Evolutionary conservation across 1,140 invertebrate genomes (phyloP).

Genomic region (Temnothorax curvispinosus): DNA sequence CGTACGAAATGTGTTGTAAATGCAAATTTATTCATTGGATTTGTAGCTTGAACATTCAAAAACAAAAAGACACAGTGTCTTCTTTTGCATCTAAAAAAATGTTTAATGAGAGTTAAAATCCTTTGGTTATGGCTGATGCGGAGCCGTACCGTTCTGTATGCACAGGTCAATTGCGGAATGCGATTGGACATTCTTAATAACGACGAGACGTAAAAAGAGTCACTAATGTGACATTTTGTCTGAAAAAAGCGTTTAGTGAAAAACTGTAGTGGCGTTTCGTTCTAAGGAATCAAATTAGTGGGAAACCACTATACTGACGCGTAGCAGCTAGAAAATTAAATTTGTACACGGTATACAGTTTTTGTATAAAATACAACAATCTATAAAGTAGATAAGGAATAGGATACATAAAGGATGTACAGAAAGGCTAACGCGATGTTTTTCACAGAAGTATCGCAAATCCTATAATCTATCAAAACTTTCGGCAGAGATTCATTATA

Average conservation of each 20-base stretch:
- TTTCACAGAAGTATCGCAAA: not conserved
- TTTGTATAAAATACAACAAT: not conserved
- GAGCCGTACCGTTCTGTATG: not conserved
- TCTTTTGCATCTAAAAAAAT: not conserved
- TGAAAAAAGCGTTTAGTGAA: not conserved
- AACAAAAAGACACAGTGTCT: not conserved
- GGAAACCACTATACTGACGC: not conserved
- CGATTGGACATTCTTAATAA: not conserved
- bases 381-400: not conserved
- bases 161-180: not conserved
- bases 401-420: not conserved
- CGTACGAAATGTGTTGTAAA: not conserved
- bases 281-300: not conserved
- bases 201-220: not conserved
- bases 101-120: not conserved
- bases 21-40: conserved; percentile 11
- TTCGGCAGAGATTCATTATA: not conserved
- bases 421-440: not conserved
- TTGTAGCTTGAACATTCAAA: not conserved
- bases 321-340: not conserved
- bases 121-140: not conserved
- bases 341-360: not conserved
- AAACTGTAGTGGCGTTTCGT: not conserved
- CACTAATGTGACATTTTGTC: not conserved
- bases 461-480: not conserved